Evolutionary conservation across 2,888 invertebrate species (phyloP).

Genomic region (Calliphora vomitoria): DNA sequence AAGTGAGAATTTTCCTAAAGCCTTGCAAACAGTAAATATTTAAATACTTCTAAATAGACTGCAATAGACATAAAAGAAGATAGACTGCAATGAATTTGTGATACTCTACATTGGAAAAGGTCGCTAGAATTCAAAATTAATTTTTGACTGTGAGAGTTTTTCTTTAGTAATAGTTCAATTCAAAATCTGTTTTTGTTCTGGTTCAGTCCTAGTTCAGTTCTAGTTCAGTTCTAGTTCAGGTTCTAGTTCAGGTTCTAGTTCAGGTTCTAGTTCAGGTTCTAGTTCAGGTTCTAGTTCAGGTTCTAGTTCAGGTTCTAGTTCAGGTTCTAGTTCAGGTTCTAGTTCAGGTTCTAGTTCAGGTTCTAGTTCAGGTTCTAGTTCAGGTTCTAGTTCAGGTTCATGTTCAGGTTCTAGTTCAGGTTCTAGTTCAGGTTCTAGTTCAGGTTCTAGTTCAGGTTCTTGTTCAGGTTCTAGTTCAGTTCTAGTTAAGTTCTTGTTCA

Average conservation of each 20-base stretch:
- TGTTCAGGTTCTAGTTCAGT: background rate
- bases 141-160: too few species aligned
- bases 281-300: too few species aligned
- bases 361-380: background rate
- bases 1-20: conserved; percentile 50
- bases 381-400: background rate
- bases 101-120: background rate
- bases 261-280: too few species aligned
- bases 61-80: background rate
- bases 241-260: background rate
- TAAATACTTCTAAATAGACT: too few species aligned
- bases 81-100: background rate
- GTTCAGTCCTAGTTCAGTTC: conserved; percentile 1
- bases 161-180: too few species aligned
- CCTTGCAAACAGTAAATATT: background rate
- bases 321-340: background rate
- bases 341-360: background rate
- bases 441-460: background rate
- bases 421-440: background rate
- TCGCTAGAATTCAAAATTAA: too few species aligned
- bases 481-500: too few species aligned
- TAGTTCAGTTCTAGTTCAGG: background rate
- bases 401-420: background rate
- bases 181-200: too few species aligned
- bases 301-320: too few species aligned